phyloP scores from a whole-genome alignment of 2,113 vertebrate genomes.

The Hemibagrus wyckioides region DNA sequence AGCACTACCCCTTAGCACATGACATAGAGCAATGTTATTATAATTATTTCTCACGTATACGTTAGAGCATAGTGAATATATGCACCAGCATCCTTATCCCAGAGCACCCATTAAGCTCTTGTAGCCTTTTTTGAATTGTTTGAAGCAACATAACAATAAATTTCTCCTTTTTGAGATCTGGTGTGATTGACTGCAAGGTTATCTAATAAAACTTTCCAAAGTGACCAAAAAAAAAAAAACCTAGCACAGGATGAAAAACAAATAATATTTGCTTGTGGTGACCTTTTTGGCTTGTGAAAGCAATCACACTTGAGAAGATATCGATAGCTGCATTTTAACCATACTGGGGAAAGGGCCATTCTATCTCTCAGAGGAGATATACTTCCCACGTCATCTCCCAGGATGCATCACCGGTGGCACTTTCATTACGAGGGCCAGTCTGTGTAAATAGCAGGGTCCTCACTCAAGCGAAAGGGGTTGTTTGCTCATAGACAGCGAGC shows the following conservation, averaged over 20 bases:
- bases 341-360: not conserved
- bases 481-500: conserved; percentile 71
- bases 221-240: not conserved
- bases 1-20: too few relatives aligned
- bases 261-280: conserved; percentile 13
- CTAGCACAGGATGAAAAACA: not conserved
- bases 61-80: too few relatives aligned
- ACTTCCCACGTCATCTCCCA: conserved; percentile 2
- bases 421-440: conserved; percentile 69
- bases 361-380: conserved; percentile 11
- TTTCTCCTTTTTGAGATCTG: not conserved
- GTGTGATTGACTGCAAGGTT: not conserved
- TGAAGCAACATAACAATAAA: not conserved
- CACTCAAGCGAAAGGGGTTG: conserved; percentile 67
- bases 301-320: conserved; percentile 7
- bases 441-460: conserved; percentile 76
- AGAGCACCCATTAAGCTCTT: not conserved
- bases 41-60: too few relatives aligned
- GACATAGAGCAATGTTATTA: too few relatives aligned
- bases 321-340: conserved; percentile 18
- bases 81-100: too few relatives aligned
- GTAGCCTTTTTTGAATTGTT: not conserved
- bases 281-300: conserved; percentile 10
- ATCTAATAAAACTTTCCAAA: not conserved
- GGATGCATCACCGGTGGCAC: conserved; percentile 37